Percentiles rank a stretch among this genome's conserved stretches.
Conservation (phyloP, 2,888 invertebrate genomes). For the Agrilus mali region DNA sequence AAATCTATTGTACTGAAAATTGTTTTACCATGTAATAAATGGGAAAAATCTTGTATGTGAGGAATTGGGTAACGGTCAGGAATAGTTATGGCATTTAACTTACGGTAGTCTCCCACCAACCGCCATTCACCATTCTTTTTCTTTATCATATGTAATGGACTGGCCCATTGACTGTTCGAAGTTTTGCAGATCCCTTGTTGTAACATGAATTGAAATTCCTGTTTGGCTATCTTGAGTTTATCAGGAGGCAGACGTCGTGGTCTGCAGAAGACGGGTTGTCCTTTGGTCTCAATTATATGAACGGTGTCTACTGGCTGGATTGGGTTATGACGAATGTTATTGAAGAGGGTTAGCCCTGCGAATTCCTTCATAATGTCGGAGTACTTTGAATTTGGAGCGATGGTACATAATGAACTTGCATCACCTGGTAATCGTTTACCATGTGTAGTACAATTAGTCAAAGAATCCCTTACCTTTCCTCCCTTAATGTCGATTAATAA, state of each 20-base stretch:
- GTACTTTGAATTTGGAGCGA: background rate
- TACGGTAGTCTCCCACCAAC: conserved; percentile 19
- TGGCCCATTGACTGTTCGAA: too few relatives aligned
- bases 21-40: background rate
- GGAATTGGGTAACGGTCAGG: conserved; percentile 4
- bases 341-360: conserved; percentile 1
- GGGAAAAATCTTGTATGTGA: conserved; percentile 1
- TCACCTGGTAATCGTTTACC: too few relatives aligned
- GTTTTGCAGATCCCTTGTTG: conserved; percentile 13
- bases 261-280: conserved; percentile 15
- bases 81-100: conserved; percentile 10
- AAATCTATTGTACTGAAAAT: background rate
- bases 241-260: conserved; percentile 19
- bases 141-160: conserved; percentile 13
- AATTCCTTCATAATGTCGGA: conserved; percentile 5
- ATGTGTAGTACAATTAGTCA: too few relatives aligned
- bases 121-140: conserved; percentile 16
- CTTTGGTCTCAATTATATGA: conserved; percentile 15
- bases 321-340: background rate
- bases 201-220: conserved; percentile 15
- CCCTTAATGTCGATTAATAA: too few relatives aligned
- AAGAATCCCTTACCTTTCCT: too few relatives aligned
- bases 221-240: conserved; percentile 13
- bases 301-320: conserved; percentile 7
- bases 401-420: background rate